Evolutionary conservation across 2,888 invertebrate genomes (phyloP), one percentile per base, ranked within the genome.

Genomic region (Andrena flavipes): DNA sequence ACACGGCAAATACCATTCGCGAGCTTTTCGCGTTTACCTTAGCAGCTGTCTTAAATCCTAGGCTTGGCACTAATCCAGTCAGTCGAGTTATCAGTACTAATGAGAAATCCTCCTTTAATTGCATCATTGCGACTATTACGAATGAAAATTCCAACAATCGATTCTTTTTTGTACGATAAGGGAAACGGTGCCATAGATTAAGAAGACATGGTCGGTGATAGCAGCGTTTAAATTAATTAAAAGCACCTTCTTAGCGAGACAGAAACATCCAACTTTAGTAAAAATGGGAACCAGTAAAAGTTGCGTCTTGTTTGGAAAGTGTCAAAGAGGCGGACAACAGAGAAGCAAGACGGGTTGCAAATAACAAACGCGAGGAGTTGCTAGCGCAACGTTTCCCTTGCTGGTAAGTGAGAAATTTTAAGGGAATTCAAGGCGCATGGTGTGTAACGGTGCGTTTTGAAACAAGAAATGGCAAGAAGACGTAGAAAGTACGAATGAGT

Each of bases 41-140:
- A 29, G 7, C 56, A 48, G 56, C 20, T 35, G 16, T 33, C 67
- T 84, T 69, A 72, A 79, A 87, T 67, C 35, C 83, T 29, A 73
- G 74, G 76, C 59, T 69, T 87, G 87, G 83, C 83, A 68, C 10
- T 74, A 56, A 72, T 77, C 76, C 87, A 87, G 62, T 20, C 54
- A 51, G 64, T 63, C 49, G 35, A 54, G 60, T 80, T 83, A 85
- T 76, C 76, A 74, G 74, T 78, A 71, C 70, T 78, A 72, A 83
- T 33, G 69, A 83, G 59, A 60, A 80, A 76, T 84, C 35, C 51
- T 13, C 42, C 30, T 73, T 62, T 79, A 73, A 84, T 76, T 79
- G 56, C 60, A 64, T 42, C 60, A 62, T 67, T 33, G 48, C 16
- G 23, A 33, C 7, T 8, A 33, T 13, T 16, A 26, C n/a, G 13